A percentile compares a stretch with the other conserved stretches of the same genome.
phyloP scores from a whole-genome alignment of 2,113 vertebrate species.

The Leucopternis melanops region DNA sequence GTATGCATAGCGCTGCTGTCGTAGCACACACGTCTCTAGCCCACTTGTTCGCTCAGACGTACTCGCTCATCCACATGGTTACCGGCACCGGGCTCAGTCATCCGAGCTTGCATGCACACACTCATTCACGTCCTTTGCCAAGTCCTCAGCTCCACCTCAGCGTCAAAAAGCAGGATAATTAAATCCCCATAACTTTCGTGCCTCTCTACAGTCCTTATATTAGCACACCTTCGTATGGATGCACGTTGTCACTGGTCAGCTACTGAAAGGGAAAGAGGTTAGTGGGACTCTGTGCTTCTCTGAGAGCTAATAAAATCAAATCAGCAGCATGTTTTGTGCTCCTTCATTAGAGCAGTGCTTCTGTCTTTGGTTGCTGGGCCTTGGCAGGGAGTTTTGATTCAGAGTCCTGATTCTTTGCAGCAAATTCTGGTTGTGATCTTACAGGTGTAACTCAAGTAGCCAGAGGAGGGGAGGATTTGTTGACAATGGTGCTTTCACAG shows the following conservation, averaged over 20 bases:
- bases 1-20: neutral
- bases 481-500: neutral
- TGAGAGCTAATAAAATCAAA: neutral
- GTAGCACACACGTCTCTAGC: neutral
- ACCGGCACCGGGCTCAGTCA: neutral
- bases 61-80: neutral
- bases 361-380: neutral
- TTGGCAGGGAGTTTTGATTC: neutral
- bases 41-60: neutral
- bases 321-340: neutral
- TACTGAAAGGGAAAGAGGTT: neutral
- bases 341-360: neutral
- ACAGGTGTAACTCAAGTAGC: neutral
- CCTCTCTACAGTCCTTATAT: rapidly evolving
- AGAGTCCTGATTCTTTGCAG: neutral
- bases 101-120: neutral
- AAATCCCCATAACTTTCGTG: neutral
- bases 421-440: neutral
- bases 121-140: neutral
- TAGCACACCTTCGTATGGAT: rapidly evolving
- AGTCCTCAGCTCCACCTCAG: neutral
- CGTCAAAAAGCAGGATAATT: neutral
- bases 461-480: neutral
- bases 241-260: rapidly evolving
- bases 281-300: neutral